phyloP scores from a whole-genome alignment of 2,113 vertebrate species.

The Centropristis striata region DNA sequence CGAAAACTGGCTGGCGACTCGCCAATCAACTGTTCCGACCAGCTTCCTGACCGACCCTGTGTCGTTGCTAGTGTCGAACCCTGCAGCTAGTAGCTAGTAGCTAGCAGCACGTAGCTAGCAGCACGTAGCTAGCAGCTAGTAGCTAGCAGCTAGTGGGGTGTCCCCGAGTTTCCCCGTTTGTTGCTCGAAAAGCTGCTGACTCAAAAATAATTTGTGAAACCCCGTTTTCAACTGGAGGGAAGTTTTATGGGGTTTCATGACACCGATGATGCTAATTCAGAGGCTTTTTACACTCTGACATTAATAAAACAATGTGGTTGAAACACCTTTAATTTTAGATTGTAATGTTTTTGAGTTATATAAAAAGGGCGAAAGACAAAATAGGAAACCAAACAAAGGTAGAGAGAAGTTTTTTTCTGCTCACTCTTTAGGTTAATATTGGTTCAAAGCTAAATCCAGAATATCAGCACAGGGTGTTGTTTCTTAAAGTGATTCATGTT shows the following conservation, averaged over 20 bases:
- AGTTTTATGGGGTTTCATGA: not conserved
- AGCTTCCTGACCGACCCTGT: no score
- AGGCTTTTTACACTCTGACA: not conserved
- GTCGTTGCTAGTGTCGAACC: no score
- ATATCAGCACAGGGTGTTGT: not conserved
- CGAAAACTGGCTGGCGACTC: no score
- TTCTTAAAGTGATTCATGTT: not conserved
- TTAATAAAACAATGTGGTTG: not conserved
- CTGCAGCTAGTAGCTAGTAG: no score
- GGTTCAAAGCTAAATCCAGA: not conserved
- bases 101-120: no score
- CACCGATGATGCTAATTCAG: not conserved
- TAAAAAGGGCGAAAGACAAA: not conserved
- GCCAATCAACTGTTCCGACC: no score
- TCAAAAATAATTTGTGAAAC: not conserved
- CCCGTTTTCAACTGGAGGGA: not conserved
- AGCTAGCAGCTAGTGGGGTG: no score
- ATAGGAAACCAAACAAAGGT: no score
- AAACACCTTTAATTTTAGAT: not conserved
- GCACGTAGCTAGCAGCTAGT: no score
- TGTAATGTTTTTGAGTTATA: not conserved
- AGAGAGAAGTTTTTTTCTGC: no score
- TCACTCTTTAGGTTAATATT: not conserved
- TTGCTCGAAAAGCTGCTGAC: conserved; percentile 17
- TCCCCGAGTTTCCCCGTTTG: not conserved